phyloP scores from a whole-genome alignment of 2,888 invertebrate species.

The Eristalinus aeneus region DNA sequence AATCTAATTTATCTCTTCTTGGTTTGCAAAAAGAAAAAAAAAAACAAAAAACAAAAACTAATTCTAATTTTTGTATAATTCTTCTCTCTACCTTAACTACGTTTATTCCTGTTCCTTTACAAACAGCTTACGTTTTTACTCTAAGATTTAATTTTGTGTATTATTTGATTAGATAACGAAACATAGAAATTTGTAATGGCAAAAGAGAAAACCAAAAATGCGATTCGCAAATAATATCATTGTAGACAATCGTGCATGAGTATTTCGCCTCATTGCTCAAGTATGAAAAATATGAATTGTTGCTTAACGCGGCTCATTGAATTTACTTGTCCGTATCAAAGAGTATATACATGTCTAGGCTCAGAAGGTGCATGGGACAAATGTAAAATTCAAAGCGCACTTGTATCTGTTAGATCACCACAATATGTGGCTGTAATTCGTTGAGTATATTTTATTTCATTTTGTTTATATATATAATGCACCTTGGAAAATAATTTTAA shows the following conservation, averaged over 20 bases:
- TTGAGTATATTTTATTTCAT: not conserved
- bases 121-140: not conserved
- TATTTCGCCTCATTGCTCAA: slow-evolving; percentile 1
- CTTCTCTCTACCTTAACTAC: not conserved
- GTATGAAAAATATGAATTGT: not conserved
- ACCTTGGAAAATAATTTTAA: not conserved
- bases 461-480: not conserved
- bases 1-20: not conserved
- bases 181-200: not conserved
- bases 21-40: not conserved
- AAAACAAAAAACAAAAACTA: too few relatives aligned
- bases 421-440: not conserved
- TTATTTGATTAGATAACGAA: not conserved
- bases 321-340: not conserved
- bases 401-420: not conserved
- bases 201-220: not conserved
- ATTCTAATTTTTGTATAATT: not conserved
- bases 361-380: not conserved
- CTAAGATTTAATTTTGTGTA: not conserved
- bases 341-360: not conserved
- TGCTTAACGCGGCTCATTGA: not conserved
- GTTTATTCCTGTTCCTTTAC: not conserved
- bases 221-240: not conserved
- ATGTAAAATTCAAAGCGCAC: not conserved
- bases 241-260: not conserved